These are phyloP conservation scores for Meloidogyne floridensis DNA, from an alignment of 1,140 invertebrate species.

Conservation along the genomic window DNA sequence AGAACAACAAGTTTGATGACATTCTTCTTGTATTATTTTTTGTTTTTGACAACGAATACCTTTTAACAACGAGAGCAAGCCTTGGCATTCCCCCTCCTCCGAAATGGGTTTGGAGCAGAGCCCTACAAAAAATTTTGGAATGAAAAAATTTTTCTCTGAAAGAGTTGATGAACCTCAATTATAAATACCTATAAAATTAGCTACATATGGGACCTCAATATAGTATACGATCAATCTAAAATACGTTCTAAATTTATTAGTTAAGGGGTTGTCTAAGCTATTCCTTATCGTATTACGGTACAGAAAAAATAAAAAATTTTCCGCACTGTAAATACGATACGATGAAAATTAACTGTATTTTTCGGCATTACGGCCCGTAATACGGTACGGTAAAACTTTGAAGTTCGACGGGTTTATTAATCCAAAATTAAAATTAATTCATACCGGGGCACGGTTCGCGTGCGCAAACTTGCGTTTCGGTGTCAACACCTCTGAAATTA, in stretches of 20 bases:
- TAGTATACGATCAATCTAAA: no score
- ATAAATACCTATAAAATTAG: no score
- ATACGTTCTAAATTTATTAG: conserved; percentile 49
- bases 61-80: conserved; percentile 53
- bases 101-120: conserved; percentile 55
- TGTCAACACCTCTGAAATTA: background rate
- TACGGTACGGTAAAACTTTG: no score
- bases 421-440: background rate
- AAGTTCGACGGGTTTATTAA: no score
- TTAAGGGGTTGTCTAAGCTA: conserved; percentile 36
- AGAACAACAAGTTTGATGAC: conserved; percentile 57
- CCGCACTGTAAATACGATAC: no score
- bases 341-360: no score
- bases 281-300: no score
- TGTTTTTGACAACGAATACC: conserved; percentile 55
- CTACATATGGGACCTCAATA: no score
- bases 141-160: conserved; percentile 47
- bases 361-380: no score
- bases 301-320: conserved; percentile 33
- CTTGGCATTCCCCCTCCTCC: conserved; percentile 48
- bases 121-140: conserved; percentile 54
- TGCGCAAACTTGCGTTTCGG: background rate
- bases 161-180: no score
- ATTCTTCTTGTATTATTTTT: conserved; percentile 49
- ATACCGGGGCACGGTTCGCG: background rate